Conservation (phyloP, 2,113 vertebrate species). For the Entelurus aequoreus region DNA sequence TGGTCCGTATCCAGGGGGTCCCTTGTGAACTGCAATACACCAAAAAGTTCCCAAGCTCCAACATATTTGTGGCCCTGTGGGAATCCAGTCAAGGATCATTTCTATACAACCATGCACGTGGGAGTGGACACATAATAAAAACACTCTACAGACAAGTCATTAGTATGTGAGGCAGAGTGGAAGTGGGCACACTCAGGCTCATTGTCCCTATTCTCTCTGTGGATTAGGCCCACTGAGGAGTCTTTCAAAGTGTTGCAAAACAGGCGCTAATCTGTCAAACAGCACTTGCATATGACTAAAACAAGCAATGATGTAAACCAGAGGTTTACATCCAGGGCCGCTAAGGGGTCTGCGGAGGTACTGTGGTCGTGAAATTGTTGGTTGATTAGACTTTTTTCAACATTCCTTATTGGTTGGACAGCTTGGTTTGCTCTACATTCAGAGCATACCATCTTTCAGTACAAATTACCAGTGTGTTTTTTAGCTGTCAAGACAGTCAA, state of each 20-base stretch:
- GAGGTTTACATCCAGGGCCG: no score
- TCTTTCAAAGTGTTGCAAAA: conserved; percentile 36
- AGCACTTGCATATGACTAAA: conserved; percentile 25
- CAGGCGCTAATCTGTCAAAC: conserved; percentile 33
- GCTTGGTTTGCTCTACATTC: no score
- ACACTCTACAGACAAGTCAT: conserved; percentile 37
- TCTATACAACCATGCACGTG: conserved; percentile 26
- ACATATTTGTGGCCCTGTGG: conserved; percentile 14
- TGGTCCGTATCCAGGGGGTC: conserved; percentile 1
- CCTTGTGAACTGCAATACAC: background rate
- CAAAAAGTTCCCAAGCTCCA: background rate
- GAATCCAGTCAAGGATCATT: conserved; percentile 46
- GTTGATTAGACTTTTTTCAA: no score
- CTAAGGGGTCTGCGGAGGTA: no score
- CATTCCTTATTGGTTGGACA: no score
- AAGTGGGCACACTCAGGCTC: conserved; percentile 32
- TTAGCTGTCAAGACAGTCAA: no score
- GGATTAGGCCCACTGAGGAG: conserved; percentile 49
- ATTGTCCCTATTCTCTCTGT: conserved; percentile 41
- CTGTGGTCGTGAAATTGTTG: no score
- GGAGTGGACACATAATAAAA: conserved; percentile 12
- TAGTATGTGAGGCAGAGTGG: conserved; percentile 46
- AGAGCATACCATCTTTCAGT: no score
- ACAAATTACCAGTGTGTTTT: no score
- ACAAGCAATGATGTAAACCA: conserved; percentile 30